phyloP scores from a whole-genome alignment of 2,888 invertebrate genomes.

The Eupithecia dodoneata region DNA sequence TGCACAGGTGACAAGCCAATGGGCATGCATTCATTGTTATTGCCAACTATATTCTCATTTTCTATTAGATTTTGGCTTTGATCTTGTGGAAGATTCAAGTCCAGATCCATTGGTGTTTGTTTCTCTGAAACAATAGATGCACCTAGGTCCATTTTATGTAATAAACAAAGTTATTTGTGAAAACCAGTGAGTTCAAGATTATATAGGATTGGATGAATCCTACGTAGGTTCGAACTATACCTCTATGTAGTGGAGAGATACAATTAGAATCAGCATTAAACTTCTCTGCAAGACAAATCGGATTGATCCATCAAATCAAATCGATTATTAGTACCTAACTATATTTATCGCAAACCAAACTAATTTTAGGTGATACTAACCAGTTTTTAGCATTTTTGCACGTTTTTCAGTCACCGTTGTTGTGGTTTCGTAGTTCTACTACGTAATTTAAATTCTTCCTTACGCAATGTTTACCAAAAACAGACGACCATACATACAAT shows the following conservation, averaged over 20 bases:
- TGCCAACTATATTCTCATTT: constrained; percentile 31
- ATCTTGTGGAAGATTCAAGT: constrained; percentile 27
- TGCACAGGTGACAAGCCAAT: constrained; percentile 64
- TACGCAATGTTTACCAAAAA: constrained; percentile 16
- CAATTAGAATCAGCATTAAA: neutral
- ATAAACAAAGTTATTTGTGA: no score
- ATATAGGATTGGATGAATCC: no score
- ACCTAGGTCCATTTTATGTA: neutral
- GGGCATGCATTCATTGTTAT: constrained; percentile 40
- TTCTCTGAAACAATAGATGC: constrained; percentile 20
- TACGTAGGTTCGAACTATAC: neutral
- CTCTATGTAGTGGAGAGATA: neutral
- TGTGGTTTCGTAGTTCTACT: neutral
- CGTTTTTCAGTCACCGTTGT: neutral
- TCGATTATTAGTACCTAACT: neutral
- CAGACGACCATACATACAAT: neutral
- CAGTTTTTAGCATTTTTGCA: constrained; percentile 17
- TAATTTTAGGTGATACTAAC: constrained; percentile 3
- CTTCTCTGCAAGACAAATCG: neutral
- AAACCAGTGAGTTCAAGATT: no score
- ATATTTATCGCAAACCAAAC: neutral
- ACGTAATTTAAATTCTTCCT: constrained; percentile 10
- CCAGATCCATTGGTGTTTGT: constrained; percentile 31
- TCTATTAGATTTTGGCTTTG: constrained; percentile 32
- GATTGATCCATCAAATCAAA: neutral